A percentile compares a stretch with the other conserved stretches of the same genome.
These are phyloP conservation scores for Coilia nasus DNA, from an alignment of 2,797 vertebrate genomes.

Conservation along the genomic window DNA sequence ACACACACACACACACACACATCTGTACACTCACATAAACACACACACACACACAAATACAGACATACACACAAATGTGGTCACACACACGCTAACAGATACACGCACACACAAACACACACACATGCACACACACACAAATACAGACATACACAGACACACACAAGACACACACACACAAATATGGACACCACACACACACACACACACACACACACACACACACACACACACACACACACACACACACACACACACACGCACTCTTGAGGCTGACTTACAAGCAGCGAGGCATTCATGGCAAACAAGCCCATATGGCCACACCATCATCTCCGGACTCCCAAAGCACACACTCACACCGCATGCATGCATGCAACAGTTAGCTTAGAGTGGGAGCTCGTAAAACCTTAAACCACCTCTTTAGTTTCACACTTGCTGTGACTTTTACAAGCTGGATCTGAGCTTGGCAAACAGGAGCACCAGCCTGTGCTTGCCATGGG, in stretches of 20 bases:
- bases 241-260: conserved; percentile 17
- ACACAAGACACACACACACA: not conserved
- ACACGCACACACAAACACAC: not conserved
- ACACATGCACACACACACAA: not conserved
- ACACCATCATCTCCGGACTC: not conserved
- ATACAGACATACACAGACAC: not conserved
- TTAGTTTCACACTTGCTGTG: conserved; percentile 68
- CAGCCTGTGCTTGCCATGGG: not conserved
- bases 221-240: not conserved
- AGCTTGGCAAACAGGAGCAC: conserved; percentile 38
- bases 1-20: no score
- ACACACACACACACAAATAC: no score
- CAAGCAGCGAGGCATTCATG: not conserved
- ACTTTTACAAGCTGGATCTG: conserved; percentile 72
- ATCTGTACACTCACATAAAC: no score
- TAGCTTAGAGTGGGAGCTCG: conserved; percentile 50
- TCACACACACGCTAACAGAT: no score
- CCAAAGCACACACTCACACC: not conserved
- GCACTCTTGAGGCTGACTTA: not conserved
- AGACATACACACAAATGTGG: no score
- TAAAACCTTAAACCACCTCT: conserved; percentile 73
- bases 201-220: not conserved
- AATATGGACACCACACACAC: no score
- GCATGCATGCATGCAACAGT: conserved; percentile 25
- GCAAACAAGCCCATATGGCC: conserved; percentile 16